Evolutionary conservation across 2,888 invertebrate genomes (phyloP), one percentile per base, ranked within the genome.

Genomic region (Pherbina coryleti): DNA sequence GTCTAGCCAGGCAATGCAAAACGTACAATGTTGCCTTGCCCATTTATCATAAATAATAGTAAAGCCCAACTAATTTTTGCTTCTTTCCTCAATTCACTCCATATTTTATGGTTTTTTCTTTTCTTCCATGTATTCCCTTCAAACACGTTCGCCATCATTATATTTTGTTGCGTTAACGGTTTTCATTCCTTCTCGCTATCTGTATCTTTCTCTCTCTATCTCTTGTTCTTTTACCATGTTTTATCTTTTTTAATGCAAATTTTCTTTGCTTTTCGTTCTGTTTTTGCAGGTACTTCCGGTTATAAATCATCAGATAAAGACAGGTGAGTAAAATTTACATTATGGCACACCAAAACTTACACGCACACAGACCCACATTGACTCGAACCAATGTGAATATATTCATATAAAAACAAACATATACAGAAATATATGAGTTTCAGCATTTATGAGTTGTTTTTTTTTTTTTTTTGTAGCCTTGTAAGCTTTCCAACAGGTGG

Each of bases 281-380:
- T 77, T 66, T 75, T 92, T 92, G 80, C 93, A 95, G 95, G 94
- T 88, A 93, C 94, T 91, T 94, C 94, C 83, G 95, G 95, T 90
- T 95, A 95, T 91, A 94, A 95, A 91, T 94, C 95, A 90, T 93
- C 94, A 86, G 95, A 95, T 90, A 92, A 95, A 90, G 95, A 95
- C 91, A 94, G 94, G 95, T 95, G 91, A 93, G 93, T 85, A 84
- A 82, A 83, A 81, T 83, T 81, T 51, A 69, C 37, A 80, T 78
- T 80, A 77, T 76, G 78, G 76, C 69, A 78, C 14, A 69, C 72
- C 31, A 69, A 37, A 77, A 78, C 67, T 17, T 14, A 44, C 31
- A 55, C 71, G 34, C n/a, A 79, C 76, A 79, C 64, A 71, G 55
- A 72, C 60, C 49, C 57, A n/a, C 71, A 76, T 74, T 49, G 77